Base-by-base conservation (phyloP, 1,140 invertebrate genomes). In the Chrysomallon squamiferum region DNA sequence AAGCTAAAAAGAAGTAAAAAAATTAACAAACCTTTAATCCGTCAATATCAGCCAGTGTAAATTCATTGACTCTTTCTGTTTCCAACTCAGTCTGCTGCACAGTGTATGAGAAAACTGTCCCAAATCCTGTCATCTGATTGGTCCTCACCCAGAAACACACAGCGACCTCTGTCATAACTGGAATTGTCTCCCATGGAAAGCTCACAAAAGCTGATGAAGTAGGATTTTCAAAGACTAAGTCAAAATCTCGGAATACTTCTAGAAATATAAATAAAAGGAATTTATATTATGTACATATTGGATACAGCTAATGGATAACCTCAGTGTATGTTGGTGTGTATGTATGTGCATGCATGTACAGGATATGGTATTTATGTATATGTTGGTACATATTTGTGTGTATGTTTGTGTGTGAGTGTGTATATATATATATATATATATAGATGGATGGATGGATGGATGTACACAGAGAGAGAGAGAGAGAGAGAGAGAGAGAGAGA, bases 21-120 rank as follows among this genome's bases (percentile, higher is more conserved):
- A n/a, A n/a, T n/a, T n/a, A n/a, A n/a, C n/a, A n/a, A 20, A 54
- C 50, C 50, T 54, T 54, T 30, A 54, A 27, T 5, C 13, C 50
- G 9, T 30, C 50, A 27, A 27, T 20, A 7, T 54, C 50, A 27
- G 15, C 29, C 25, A 54, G 4, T 0, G 22, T 2, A 29, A 54
- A 27, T 30, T 54, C 50, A 6, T 25, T 25, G 15, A 54, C 50
- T 27, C 22, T 54, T 25, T 13, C 15, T 25, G 22, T 22, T 27
- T 54, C 50, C n/a, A 11, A 11, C 13, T 54, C 50, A 54, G 15
- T 25, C 25, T 30, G 18, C 18, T 25, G n/a, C 25, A 54, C 25
- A 27, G 50, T 54, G 29, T 54, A 54, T 18, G 50, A 54, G 50
- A 54, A 54, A 27, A 54, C 29, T 27, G 50, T 54, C 29, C 50